These are phyloP conservation scores for Tineola bisselliella DNA, from an alignment of 2,888 invertebrate genomes.

Conservation along the genomic window DNA sequence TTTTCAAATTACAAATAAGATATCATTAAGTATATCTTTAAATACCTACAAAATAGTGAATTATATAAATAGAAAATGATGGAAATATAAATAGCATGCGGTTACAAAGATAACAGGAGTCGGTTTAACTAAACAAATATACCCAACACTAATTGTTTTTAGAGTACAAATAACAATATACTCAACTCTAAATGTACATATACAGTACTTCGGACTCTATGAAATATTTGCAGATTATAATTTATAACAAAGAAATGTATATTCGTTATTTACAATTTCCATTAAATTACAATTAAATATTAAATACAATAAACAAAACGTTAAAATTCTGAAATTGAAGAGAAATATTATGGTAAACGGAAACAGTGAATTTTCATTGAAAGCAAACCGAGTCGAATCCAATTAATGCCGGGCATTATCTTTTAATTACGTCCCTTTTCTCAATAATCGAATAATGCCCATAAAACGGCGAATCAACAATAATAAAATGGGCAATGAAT, in stretches of 20 bases:
- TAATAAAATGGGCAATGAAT: conserved; percentile 69
- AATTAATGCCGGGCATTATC: conserved; percentile 65
- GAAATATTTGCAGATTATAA: too few relatives aligned
- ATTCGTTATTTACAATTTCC: too few relatives aligned
- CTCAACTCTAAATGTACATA: too few relatives aligned
- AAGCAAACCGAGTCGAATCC: conserved; percentile 19
- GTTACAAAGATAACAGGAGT: conserved; percentile 52
- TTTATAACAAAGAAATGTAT: too few relatives aligned
- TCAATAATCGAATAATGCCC: conserved; percentile 63
- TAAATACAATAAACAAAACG: too few relatives aligned
- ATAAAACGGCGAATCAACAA: conserved; percentile 65
- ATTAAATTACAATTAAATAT: too few relatives aligned
- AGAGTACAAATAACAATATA: neutral
- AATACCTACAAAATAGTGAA: too few relatives aligned
- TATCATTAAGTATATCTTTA: too few relatives aligned
- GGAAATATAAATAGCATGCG: conserved; percentile 30
- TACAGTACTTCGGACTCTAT: too few relatives aligned
- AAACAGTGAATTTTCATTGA: conserved; percentile 3
- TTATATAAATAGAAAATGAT: conserved; percentile 9
- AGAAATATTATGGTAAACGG: neutral
- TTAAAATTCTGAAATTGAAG: neutral
- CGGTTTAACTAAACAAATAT: conserved; percentile 57
- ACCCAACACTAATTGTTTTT: conserved; percentile 26
- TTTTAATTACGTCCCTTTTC: conserved; percentile 56
- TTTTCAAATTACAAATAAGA: too few relatives aligned